A percentile compares a stretch with the other conserved stretches of the same genome.
phyloP scores from a whole-genome alignment of 1,140 invertebrate species.

The Leptoteleia sp. region DNA sequence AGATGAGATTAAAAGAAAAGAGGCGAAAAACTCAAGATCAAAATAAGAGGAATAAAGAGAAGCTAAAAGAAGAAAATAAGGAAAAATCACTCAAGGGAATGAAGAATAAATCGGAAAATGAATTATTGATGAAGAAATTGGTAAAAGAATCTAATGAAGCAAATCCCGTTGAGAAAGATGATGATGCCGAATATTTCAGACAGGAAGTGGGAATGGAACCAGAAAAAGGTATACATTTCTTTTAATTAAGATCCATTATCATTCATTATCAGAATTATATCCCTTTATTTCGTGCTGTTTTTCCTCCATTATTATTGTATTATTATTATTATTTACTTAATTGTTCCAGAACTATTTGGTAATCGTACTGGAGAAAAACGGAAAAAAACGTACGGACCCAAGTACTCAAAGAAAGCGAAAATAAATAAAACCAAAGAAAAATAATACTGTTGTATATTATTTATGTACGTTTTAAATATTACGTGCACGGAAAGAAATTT shows the following conservation, averaged over 20 bases:
- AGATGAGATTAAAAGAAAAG: conserved; percentile 88
- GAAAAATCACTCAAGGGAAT: conserved; percentile 86
- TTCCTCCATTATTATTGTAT: too few species aligned
- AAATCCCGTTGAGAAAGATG: conserved; percentile 83
- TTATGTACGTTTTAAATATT: too few species aligned
- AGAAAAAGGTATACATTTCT: conserved; percentile 84
- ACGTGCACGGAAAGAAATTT: too few species aligned
- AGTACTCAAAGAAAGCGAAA: too few species aligned
- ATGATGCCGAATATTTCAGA: conserved; percentile 91
- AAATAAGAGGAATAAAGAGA: conserved; percentile 88
- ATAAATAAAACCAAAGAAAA: too few species aligned
- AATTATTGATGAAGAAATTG: conserved; percentile 78
- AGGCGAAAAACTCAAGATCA: conserved; percentile 88
- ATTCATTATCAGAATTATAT: too few species aligned
- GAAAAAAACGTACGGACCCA: too few species aligned
- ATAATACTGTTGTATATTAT: too few species aligned
- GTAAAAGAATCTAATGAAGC: conserved; percentile 81
- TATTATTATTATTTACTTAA: neutral
- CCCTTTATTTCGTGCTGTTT: too few species aligned
- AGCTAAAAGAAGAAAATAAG: conserved; percentile 85
- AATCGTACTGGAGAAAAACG: too few species aligned
- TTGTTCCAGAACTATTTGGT: too few species aligned
- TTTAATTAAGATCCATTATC: too few species aligned
- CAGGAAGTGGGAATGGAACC: conserved; percentile 93
- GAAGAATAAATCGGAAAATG: conserved; percentile 83